Evolutionary conservation across 2,113 vertebrate species (phyloP).

Genomic region (Phycodurus eques): DNA sequence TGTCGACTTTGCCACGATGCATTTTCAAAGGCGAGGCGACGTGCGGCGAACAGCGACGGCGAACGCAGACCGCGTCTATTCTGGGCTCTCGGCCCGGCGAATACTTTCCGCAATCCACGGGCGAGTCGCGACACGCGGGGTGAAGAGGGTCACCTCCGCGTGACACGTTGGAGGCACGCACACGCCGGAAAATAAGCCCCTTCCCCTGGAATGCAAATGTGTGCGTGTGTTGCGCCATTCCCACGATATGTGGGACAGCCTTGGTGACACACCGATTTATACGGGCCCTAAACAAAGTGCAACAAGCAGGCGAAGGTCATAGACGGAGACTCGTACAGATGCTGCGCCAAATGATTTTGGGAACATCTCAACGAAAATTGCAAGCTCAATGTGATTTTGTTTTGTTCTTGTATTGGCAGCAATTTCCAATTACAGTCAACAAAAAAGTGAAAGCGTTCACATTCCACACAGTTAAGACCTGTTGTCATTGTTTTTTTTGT

Average conservation of each 20-base stretch:
- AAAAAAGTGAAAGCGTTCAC: no score
- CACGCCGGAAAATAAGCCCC: background rate
- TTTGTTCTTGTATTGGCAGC: no score
- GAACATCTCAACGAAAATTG: background rate
- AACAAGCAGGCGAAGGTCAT: slow-evolving; percentile 61
- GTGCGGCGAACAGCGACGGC: slow-evolving; percentile 17
- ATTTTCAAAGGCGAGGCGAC: background rate
- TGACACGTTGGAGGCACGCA: background rate
- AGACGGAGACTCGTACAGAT: slow-evolving; percentile 12
- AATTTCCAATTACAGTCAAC: no score
- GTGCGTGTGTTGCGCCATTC: background rate
- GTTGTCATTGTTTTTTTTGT: no score
- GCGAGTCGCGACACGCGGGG: slow-evolving; percentile 10
- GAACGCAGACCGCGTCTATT: slow-evolving; percentile 40
- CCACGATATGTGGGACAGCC: slow-evolving; percentile 46
- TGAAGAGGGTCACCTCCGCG: slow-evolving; percentile 34
- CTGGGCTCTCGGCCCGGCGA: slow-evolving; percentile 20
- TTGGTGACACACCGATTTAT: slow-evolving; percentile 57
- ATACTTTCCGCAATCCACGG: slow-evolving; percentile 31
- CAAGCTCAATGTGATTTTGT: no score
- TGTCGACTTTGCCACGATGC: background rate
- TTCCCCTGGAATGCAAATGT: background rate
- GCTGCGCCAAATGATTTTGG: background rate
- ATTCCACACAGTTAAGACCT: no score
- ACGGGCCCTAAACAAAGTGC: slow-evolving; percentile 58